Evolutionary conservation across 1,140 invertebrate species (phyloP).

Genomic region (Lycorma delicatula): DNA sequence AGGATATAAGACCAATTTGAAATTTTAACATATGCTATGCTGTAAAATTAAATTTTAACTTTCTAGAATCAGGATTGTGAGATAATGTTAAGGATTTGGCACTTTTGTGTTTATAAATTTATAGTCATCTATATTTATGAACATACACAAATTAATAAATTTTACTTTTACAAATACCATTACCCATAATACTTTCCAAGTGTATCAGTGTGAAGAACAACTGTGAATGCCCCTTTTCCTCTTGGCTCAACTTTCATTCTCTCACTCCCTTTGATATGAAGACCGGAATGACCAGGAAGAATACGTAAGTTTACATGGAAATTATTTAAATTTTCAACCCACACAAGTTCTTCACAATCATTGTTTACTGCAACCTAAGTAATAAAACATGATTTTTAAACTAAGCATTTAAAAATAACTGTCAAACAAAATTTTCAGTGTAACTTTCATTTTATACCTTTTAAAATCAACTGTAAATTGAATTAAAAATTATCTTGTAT

Average conservation of each 20-base stretch:
- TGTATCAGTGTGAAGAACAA: slow-evolving; percentile 18
- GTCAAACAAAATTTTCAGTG: too few species aligned
- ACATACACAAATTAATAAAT: not conserved
- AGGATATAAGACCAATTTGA: too few species aligned
- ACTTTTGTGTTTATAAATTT: too few species aligned
- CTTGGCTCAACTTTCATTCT: slow-evolving; percentile 19
- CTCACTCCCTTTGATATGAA: not conserved
- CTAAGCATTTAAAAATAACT: not conserved
- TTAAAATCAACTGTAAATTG: too few species aligned
- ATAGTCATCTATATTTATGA: too few species aligned
- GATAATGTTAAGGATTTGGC: too few species aligned
- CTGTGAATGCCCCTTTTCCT: slow-evolving; percentile 2
- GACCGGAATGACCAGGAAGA: not conserved
- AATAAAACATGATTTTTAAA: not conserved
- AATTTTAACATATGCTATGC: too few species aligned
- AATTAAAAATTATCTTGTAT: too few species aligned
- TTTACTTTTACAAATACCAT: slow-evolving; percentile 14
- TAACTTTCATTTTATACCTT: too few species aligned
- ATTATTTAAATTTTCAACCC: slow-evolving; percentile 27
- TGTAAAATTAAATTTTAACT: too few species aligned
- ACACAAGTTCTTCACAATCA: slow-evolving; percentile 14
- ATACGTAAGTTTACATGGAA: slow-evolving; percentile 28
- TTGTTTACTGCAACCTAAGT: slow-evolving; percentile 15
- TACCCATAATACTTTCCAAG: slow-evolving; percentile 1
- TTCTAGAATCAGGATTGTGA: too few species aligned